Conservation (phyloP, 1,140 invertebrate genomes). For the Drosophila insularis region DNA sequence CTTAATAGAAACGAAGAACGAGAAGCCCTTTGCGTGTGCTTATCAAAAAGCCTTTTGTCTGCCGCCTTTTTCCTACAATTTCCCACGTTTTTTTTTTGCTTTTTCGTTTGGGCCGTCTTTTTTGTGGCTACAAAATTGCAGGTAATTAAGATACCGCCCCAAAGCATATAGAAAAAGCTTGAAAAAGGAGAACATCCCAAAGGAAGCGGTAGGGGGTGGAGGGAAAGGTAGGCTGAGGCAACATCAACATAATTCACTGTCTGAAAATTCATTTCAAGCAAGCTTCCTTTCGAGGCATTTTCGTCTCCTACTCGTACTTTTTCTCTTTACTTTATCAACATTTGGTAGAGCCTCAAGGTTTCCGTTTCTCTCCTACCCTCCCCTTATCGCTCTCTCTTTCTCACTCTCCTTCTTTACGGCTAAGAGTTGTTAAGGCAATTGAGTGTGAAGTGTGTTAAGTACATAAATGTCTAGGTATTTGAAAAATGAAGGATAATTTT, state of each 20-base stretch:
- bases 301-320: conserved; percentile 13
- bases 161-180: background rate
- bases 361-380: background rate
- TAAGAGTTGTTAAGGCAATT: conserved; percentile 30
- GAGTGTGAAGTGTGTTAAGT: conserved; percentile 49
- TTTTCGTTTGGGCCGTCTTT: conserved; percentile 9
- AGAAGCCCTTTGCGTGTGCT: background rate
- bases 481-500: conserved; percentile 20
- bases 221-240: conserved; percentile 6
- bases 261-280: conserved; percentile 61
- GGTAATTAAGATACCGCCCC: conserved; percentile 68
- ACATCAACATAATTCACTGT: conserved; percentile 68
- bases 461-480: conserved; percentile 37
- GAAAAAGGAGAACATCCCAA: background rate
- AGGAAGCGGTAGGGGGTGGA: background rate
- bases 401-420: no score
- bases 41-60: conserved; percentile 45
- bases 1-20: conserved; percentile 45
- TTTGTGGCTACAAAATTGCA: conserved; percentile 73
- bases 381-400: no score
- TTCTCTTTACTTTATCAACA: background rate
- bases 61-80: conserved; percentile 20
- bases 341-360: conserved; percentile 4
- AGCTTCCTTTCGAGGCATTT: conserved; percentile 51
- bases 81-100: conserved; percentile 30